Base-by-base conservation (phyloP, 2,113 vertebrate species). In the Athene cunicularia region DNA sequence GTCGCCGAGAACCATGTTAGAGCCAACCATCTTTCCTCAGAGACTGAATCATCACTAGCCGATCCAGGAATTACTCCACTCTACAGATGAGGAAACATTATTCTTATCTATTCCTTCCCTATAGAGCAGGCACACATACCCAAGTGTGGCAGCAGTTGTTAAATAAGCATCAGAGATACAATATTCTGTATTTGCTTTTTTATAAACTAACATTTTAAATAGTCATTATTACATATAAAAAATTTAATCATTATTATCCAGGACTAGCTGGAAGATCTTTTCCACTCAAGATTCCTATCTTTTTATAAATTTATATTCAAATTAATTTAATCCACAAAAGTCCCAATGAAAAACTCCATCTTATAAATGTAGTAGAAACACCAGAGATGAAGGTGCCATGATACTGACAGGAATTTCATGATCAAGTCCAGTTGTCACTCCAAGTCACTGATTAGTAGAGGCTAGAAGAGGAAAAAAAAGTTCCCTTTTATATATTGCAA, bases 381-480 rank as follows among this genome's bases (percentile, higher is more conserved):
- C 8, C 14, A 66, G 16, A 92, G 53, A 90, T 56, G 9, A 83
- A 89, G 33, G 17, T 56, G 21, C 9, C 15, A 58, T 63, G 16
- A 79, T 3, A 1, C 8, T 86, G 32, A 68, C 1, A 21, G 20
- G 7, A 88, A 66, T 55, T 77, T 58, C 2, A 3, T 53, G 22
- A 76, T 66, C 23, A 71, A 62, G 26, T 49, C 21, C 45, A 64
- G 20, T 2, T 60, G 55, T 66, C 33, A 74, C 53, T 71, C 13
- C 7, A 35, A 67, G 52, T 21, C 45, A 75, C 15, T 19, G 30
- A 39, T 35, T 13, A 84, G 30, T 3, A 58, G 17, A 70, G 27
- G 11, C 5, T 60, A 58, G 14, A 19, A 8, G 6, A 8, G 1
- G 1, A 4, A 11, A 16, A 59, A 50, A 23, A 20, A 37, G 2